Base-by-base conservation (phyloP, 2,888 invertebrate genomes). In the Rotaria macrura region DNA sequence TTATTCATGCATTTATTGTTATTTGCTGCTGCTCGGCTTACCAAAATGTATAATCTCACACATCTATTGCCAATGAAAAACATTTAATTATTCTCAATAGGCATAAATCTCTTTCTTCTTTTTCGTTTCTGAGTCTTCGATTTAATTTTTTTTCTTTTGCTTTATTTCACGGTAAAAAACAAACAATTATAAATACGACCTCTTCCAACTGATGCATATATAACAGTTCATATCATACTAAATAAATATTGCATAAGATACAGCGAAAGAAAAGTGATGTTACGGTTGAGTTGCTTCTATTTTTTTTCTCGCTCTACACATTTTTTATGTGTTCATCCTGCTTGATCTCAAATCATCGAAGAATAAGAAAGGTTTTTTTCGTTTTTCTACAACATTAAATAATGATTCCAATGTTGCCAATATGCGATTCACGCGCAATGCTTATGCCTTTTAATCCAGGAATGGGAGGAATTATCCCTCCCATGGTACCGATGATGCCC, bases 1-100 rank as follows among this genome's bases (percentile, higher is more conserved):
- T 79, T 40, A 40, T 79, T 43, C 79, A 79, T 79, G 79, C 79
- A 40, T 79, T 79, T n/a, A n/a, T n/a, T 10, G 79, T 79, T 10
- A 79, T 79, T 14, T 79, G 79, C 14, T 79, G 79, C n/a, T 79
- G 79, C 43, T 43, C 43, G 12, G 20, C 20, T 43, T 79, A 79
- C 20, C 65, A 65, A 34, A n/a, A n/a, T n/a, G n/a, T n/a, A n/a
- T n/a, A n/a, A n/a, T n/a, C n/a, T n/a, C n/a, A n/a, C n/a, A n/a
- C n/a, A n/a, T n/a, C n/a, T n/a, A 12, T 57, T 7, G 5, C 57
- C 14, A 57, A 29, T 29, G 10, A 29, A 12, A 57, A 7, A 7
- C 4, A 57, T 29, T n/a, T 1, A 57, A n/a, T 10, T 12, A 29
- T 57, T 14, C 34, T 65, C 20, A 7, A 4, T n/a, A 34, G 34